Percentiles rank a stretch among this genome's conserved stretches.
Conservation (phyloP, 2,888 invertebrate genomes). For the Gastracanthus pulcherrimus region DNA sequence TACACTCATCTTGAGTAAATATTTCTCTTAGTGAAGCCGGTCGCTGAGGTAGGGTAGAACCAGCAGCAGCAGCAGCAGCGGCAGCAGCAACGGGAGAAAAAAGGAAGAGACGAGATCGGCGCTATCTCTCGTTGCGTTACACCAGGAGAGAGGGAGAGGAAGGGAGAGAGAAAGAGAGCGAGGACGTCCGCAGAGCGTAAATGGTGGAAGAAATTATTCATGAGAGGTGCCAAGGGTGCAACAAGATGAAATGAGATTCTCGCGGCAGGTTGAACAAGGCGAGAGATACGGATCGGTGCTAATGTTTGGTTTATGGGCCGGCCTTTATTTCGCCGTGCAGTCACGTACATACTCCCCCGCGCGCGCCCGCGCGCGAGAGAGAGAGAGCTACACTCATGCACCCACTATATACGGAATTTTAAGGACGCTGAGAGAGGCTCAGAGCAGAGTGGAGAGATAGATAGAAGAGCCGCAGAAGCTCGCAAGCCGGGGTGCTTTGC, state of each 20-base stretch:
- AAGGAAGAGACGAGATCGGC: not conserved
- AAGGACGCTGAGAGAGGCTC: conserved; percentile 45
- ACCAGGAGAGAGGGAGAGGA: conserved; percentile 2
- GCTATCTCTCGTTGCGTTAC: not conserved
- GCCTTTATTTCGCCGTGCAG: conserved; percentile 55
- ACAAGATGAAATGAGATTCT: conserved; percentile 69
- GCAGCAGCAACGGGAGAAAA: not conserved
- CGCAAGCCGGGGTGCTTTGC: conserved; percentile 42
- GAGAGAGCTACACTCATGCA: conserved; percentile 49
- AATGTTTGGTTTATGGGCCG: conserved; percentile 66
- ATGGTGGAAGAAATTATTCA: conserved; percentile 70
- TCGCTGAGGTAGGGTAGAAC: too few species aligned
- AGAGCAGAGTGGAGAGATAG: too few species aligned
- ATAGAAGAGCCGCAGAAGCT: conserved; percentile 21
- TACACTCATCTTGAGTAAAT: conserved; percentile 29
- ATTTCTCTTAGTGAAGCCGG: conserved; percentile 16
- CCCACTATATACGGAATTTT: conserved; percentile 57
- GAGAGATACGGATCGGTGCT: conserved; percentile 67
- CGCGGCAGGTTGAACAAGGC: conserved; percentile 62
- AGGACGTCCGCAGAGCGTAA: conserved; percentile 57
- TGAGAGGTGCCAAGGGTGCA: conserved; percentile 66
- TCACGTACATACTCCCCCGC: conserved; percentile 59
- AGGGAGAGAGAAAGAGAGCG: not conserved
- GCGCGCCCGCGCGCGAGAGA: not conserved
- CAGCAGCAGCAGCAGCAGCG: not conserved